Percentiles rank a stretch among this genome's conserved stretches.
Evolutionary conservation across 2,888 invertebrate genomes (phyloP).

Genomic region (Caenorhabditis sp.): DNA sequence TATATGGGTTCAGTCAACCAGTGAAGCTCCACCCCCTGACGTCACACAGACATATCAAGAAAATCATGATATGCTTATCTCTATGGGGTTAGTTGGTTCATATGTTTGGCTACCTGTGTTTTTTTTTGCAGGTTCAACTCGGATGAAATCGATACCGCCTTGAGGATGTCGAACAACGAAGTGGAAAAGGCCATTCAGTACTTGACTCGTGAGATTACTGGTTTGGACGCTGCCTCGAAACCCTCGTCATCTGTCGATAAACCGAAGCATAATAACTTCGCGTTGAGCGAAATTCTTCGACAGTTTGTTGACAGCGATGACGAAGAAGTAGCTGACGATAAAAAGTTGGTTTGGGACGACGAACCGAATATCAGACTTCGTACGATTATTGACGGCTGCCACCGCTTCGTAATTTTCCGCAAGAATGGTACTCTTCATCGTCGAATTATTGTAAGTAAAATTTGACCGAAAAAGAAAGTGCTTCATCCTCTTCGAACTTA

Average conservation of each 20-base stretch:
- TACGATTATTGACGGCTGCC: conserved; percentile 26
- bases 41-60: conserved; percentile 44
- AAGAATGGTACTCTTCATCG: conserved; percentile 54
- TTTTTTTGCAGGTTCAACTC: conserved; percentile 48
- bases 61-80: conserved; percentile 47
- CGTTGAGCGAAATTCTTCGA: conserved; percentile 16
- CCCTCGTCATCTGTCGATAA: conserved; percentile 17
- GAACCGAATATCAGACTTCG: conserved; percentile 31
- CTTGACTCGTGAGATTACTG: conserved; percentile 59
- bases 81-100: conserved; percentile 53
- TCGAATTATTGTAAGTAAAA: conserved; percentile 36
- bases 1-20: conserved; percentile 57
- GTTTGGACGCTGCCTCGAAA: conserved; percentile 48
- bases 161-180: conserved; percentile 61
- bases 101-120: neutral
- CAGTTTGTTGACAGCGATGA: conserved; percentile 61
- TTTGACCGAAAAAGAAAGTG: neutral
- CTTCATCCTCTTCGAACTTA: neutral
- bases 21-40: conserved; percentile 32
- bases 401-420: conserved; percentile 42
- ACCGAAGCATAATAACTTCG: conserved; percentile 13
- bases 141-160: conserved; percentile 55
- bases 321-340: conserved; percentile 50
- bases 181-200: conserved; percentile 61
- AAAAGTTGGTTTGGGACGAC: conserved; percentile 32